These are phyloP conservation scores for Drosophila colorata DNA, from an alignment of 2,888 invertebrate species.

Conservation along the genomic window DNA sequence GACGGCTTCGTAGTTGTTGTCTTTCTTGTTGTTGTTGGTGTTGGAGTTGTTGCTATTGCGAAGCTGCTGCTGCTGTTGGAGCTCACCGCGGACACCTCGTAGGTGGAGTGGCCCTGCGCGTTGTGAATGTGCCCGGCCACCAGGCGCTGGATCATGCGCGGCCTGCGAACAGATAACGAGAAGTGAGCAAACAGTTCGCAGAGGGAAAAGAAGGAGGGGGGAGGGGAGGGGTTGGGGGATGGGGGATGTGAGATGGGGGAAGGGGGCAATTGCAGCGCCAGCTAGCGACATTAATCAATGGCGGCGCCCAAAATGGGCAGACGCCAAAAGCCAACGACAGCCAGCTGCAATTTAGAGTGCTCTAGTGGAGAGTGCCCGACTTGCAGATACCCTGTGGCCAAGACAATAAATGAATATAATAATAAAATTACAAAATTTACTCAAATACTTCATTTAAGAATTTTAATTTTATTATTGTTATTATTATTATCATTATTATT, in stretches of 20 bases:
- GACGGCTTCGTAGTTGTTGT: conserved; percentile 14
- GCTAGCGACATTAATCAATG: conserved; percentile 39
- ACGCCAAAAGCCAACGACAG: conserved; percentile 15
- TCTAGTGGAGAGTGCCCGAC: not conserved
- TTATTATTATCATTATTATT: no score
- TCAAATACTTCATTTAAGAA: no score
- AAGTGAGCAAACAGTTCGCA: not conserved
- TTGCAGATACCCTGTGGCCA: not conserved
- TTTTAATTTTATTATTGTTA: no score
- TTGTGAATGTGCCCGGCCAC: conserved; percentile 89
- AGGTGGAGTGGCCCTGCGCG: conserved; percentile 78
- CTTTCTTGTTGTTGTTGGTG: conserved; percentile 3
- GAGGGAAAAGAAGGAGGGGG: no score
- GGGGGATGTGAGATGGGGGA: not conserved
- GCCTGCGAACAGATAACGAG: conserved; percentile 59
- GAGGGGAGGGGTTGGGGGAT: not conserved
- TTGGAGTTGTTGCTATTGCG: conserved; percentile 11
- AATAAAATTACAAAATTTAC: no score
- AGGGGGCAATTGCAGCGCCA: not conserved
- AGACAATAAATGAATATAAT: no score
- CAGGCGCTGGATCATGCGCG: conserved; percentile 88
- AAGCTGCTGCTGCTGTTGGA: conserved; percentile 67
- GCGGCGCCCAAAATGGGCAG: conserved; percentile 49
- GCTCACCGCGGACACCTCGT: conserved; percentile 77
- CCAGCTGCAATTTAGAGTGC: not conserved